Conservation (phyloP, 2,888 invertebrate species). For the Oxyteleia sp. region DNA sequence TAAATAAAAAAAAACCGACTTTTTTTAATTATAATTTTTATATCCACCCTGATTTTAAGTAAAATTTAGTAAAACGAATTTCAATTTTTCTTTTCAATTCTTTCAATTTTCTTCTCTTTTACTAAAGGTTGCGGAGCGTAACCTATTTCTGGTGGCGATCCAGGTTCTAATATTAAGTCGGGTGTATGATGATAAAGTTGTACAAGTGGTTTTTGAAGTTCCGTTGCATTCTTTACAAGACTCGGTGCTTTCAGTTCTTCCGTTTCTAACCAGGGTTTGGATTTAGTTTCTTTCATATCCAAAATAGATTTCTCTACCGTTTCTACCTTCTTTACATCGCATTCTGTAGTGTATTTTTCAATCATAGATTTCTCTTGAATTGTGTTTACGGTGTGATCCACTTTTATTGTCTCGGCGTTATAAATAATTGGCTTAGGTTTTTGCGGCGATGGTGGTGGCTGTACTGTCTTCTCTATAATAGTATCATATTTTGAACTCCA, state of each 20-base stretch:
- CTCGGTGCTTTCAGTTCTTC: conserved; percentile 88
- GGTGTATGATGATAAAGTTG: conserved; percentile 82
- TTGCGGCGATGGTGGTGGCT: conserved; percentile 76
- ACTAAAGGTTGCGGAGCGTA: conserved; percentile 89
- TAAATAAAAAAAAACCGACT: no score
- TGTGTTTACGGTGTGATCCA: conserved; percentile 85
- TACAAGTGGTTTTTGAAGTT: conserved; percentile 75
- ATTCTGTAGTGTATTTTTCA: conserved; percentile 83
- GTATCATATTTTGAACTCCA: conserved; percentile 83
- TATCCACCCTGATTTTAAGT: no score
- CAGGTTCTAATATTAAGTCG: conserved; percentile 89
- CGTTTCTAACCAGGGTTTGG: conserved; percentile 88
- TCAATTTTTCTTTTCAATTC: conserved; percentile 89
- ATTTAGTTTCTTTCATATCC: conserved; percentile 86
- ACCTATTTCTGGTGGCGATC: conserved; percentile 90
- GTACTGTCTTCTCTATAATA: conserved; percentile 77
- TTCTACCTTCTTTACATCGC: conserved; percentile 81
- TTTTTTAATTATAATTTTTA: no score
- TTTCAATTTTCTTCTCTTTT: conserved; percentile 88
- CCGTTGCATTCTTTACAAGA: conserved; percentile 87
- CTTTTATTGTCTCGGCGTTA: conserved; percentile 87
- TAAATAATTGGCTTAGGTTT: conserved; percentile 86
- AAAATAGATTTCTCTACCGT: conserved; percentile 84
- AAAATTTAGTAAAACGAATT: no score
- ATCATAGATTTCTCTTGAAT: conserved; percentile 85